Base-by-base conservation (phyloP, 2,888 invertebrate species). In the Apocheima hispidaria region DNA sequence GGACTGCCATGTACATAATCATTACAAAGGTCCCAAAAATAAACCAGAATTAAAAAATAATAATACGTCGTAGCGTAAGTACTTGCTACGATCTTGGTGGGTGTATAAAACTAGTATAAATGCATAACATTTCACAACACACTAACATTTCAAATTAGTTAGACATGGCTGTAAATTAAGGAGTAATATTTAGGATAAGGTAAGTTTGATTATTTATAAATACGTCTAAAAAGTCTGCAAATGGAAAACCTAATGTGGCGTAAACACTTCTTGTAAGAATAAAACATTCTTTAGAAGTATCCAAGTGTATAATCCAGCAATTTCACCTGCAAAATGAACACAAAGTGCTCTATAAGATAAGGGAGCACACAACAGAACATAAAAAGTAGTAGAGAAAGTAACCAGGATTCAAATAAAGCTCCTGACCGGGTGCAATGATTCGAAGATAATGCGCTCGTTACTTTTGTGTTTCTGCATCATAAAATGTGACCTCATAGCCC, bases 381-480 rank as follows among this genome's bases (percentile, higher is more conserved):
- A 55, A 59, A 58, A 59, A 55, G 63, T 63, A 54, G 30, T 44
- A 35, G 28, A 57, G 36, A 58, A 57, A 65, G 51, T 50, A 64
- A 48, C 40, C 51, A 40, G 51, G 46, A 68, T 67, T 67, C 66
- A 71, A 72, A 69, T 72, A 69, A 65, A 70, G 68, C 59, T 60
- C 53, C 68, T 70, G 71, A 69, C 68, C 66, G 68, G 49, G 67
- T 69, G 72, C 72, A 73, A 71, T 73, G 74, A 74, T 71, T 70
- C 63, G 69, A 54, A 65, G 60, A 68, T 69, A 72, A 73, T 66
- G 58, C 57, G 55, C 65, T 69, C 72, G 70, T 74, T 74, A 73
- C 71, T 71, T 73, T 72, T 74, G 72, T 72, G 72, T 70, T 70
- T 71, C 70, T 71, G 72, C 68, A 69, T 70, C 73, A 69, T 73